A percentile compares a stretch with the other conserved stretches of the same genome.
Evolutionary conservation across 2,888 invertebrate species (phyloP).

Genomic region (Cerastis leucographa): DNA sequence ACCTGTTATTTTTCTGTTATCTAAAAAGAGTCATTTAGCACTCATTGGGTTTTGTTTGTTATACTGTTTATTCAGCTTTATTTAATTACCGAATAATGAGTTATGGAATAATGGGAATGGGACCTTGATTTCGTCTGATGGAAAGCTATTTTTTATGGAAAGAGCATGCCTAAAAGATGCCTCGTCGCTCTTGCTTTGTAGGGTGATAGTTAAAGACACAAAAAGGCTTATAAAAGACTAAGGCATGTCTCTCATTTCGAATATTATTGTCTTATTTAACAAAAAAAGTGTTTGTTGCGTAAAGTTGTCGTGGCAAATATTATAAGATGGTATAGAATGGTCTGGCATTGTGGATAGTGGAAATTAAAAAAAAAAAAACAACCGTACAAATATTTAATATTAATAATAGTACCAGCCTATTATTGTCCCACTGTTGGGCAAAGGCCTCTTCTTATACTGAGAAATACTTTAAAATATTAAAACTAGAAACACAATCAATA

Average conservation of each 20-base stretch:
- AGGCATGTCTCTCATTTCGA: background rate
- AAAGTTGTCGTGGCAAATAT: too few species aligned
- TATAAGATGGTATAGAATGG: background rate
- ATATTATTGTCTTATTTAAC: background rate
- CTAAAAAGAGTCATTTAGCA: constrained; percentile 30
- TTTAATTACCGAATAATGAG: constrained; percentile 9
- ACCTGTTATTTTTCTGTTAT: constrained; percentile 54
- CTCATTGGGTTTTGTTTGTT: constrained; percentile 16
- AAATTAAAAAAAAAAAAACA: background rate
- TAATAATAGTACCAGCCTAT: background rate
- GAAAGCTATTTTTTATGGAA: background rate
- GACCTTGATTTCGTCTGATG: background rate
- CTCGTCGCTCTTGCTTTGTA: background rate
- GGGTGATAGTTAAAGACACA: background rate
- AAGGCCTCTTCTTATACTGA: background rate
- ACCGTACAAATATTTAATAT: background rate
- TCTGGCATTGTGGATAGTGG: background rate
- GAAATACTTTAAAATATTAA: background rate
- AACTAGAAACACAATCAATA: background rate
- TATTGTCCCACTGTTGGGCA: background rate
- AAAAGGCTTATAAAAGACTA: background rate
- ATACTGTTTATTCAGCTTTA: constrained; percentile 10
- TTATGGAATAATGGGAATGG: background rate
- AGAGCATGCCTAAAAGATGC: background rate
- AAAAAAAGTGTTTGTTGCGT: background rate